Conservation (phyloP, 2,888 invertebrate genomes). For the Apodemia arnacis region DNA sequence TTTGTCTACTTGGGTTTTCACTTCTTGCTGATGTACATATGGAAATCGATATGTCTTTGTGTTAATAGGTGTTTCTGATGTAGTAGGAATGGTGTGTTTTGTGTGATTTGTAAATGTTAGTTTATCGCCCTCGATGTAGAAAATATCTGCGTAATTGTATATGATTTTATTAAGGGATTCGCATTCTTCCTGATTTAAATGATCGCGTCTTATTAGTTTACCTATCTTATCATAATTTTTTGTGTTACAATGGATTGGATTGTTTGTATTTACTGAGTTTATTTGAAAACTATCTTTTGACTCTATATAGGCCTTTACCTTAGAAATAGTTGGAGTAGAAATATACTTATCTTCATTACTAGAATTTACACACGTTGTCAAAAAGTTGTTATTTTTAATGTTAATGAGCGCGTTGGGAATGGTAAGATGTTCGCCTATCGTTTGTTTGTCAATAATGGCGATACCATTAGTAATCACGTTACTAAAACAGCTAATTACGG, state of each 20-base stretch:
- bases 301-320: neutral
- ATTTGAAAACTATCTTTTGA: neutral
- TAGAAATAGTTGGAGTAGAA: neutral
- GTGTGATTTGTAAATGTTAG: constrained; percentile 82
- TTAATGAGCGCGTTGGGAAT: constrained; percentile 80
- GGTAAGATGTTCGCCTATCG: constrained; percentile 61
- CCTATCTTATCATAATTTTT: neutral
- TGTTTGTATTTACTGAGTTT: neutral
- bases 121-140: constrained; percentile 68
- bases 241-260: neutral
- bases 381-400: constrained; percentile 67
- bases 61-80: constrained; percentile 81
- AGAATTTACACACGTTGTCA: constrained; percentile 70
- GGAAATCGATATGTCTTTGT: constrained; percentile 86
- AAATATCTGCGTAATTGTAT: constrained; percentile 72
- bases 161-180: constrained; percentile 69
- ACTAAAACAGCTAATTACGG: constrained; percentile 77
- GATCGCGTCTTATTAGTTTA: constrained; percentile 28
- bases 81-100: constrained; percentile 82
- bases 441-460: constrained; percentile 81
- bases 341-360: constrained; percentile 9
- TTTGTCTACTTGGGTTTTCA: constrained; percentile 78
- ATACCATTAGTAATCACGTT: constrained; percentile 57
- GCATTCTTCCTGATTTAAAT: constrained; percentile 73
- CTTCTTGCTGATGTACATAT: constrained; percentile 82